Conservation (phyloP, 1,140 invertebrate species). For the Druon quercuslanigerum region DNA sequence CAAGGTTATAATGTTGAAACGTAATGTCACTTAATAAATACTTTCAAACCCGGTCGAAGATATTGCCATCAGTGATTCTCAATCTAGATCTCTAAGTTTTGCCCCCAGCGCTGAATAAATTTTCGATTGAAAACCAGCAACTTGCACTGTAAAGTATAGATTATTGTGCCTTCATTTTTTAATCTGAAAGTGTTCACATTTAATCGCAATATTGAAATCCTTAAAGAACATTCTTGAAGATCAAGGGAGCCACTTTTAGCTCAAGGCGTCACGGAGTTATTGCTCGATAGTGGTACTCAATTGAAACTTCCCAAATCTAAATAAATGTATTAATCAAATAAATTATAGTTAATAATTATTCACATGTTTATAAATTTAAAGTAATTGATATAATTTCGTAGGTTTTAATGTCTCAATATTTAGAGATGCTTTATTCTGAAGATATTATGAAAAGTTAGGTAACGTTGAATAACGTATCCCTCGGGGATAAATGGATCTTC, state of each 20-base stretch:
- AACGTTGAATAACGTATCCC: background rate
- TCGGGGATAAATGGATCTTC: background rate
- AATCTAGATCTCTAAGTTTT: too few species aligned
- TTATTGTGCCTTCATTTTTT: too few species aligned
- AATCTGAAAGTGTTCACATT: too few species aligned
- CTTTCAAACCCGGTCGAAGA: background rate
- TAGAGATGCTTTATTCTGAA: background rate
- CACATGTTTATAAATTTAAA: background rate
- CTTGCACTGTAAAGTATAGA: too few species aligned
- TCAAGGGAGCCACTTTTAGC: slow-evolving; percentile 75
- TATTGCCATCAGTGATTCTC: background rate
- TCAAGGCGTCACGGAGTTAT: slow-evolving; percentile 73
- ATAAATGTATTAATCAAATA: background rate
- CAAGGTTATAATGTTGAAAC: background rate
- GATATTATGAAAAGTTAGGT: background rate
- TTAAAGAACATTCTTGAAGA: slow-evolving; percentile 64
- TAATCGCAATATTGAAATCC: background rate
- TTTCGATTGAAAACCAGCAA: background rate
- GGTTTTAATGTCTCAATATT: background rate
- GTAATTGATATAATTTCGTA: background rate
- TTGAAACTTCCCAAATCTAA: slow-evolving; percentile 38
- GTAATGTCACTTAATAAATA: background rate
- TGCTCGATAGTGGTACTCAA: slow-evolving; percentile 66
- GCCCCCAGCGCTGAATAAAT: background rate
- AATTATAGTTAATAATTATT: background rate